Conservation (phyloP, 2,888 invertebrate species). For the Stegana nigrithorax region DNA sequence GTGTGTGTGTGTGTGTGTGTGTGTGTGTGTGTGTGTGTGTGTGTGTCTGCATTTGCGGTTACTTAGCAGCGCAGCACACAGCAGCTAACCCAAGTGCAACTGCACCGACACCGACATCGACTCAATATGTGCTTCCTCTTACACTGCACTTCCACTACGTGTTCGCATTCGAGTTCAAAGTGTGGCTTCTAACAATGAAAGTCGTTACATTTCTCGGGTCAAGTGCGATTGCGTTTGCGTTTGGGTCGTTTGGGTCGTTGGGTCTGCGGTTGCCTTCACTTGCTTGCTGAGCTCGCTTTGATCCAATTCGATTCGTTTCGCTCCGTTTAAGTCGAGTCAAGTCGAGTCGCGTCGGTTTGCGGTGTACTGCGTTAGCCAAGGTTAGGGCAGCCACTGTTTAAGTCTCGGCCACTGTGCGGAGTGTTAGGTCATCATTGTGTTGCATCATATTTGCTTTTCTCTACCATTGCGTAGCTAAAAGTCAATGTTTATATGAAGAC, state of each 20-base stretch:
- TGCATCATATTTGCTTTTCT: not conserved
- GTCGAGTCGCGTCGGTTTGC: too few relatives aligned
- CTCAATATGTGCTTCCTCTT: too few relatives aligned
- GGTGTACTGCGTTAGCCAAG: too few relatives aligned
- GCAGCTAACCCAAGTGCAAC: conserved; percentile 16
- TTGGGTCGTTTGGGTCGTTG: not conserved
- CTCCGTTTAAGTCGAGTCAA: too few relatives aligned
- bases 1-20: conserved; percentile 4
- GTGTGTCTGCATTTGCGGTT: conserved; percentile 43
- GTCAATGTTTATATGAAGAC: too few relatives aligned
- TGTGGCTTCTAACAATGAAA: conserved; percentile 4
- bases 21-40: conserved; percentile 10
- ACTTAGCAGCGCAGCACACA: conserved; percentile 36
- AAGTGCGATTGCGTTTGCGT: conserved; percentile 1
- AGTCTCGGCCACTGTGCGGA: too few relatives aligned
- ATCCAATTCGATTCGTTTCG: too few relatives aligned
- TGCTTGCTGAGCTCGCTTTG: too few relatives aligned
- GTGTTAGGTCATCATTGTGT: not conserved
- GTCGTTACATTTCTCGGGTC: not conserved
- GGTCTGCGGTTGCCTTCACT: not conserved
- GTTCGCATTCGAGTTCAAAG: not conserved
- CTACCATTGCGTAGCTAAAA: not conserved
- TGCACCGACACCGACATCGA: not conserved
- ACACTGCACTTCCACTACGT: too few relatives aligned
- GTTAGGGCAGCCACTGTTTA: too few relatives aligned